phyloP scores from a whole-genome alignment of 2,797 vertebrate genomes.

The Netta rufina region DNA sequence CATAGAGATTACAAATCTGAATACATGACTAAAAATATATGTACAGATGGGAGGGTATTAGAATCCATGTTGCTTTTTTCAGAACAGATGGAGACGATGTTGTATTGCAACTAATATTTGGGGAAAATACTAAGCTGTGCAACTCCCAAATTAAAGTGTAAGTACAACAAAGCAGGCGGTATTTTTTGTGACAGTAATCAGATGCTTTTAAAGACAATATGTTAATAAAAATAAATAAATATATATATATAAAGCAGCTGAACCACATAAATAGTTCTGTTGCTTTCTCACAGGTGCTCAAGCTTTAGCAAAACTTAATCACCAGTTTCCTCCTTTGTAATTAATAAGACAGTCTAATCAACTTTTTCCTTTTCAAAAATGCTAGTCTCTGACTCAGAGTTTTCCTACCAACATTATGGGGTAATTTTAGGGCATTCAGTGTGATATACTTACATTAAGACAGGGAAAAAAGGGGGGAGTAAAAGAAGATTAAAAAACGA shows the following conservation, averaged over 20 bases:
- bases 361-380: background rate
- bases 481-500: no score
- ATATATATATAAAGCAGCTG: background rate
- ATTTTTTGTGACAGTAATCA: background rate
- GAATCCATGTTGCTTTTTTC: slow-evolving; percentile 8
- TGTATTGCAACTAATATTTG: slow-evolving; percentile 25
- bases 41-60: slow-evolving; percentile 4
- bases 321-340: background rate
- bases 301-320: background rate
- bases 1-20: slow-evolving; percentile 16
- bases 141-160: slow-evolving; percentile 13
- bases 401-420: background rate
- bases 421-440: background rate
- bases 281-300: background rate
- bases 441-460: background rate
- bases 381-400: background rate
- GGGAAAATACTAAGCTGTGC: slow-evolving; percentile 1
- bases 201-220: background rate
- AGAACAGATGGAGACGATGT: slow-evolving; percentile 39
- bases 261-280: background rate
- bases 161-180: background rate
- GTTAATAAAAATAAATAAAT: background rate
- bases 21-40: background rate
- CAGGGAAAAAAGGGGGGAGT: background rate
- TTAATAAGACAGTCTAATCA: background rate